These are phyloP conservation scores for Takifugu rubripes DNA, from an alignment of 2,797 vertebrate genomes.

Conservation along the genomic window DNA sequence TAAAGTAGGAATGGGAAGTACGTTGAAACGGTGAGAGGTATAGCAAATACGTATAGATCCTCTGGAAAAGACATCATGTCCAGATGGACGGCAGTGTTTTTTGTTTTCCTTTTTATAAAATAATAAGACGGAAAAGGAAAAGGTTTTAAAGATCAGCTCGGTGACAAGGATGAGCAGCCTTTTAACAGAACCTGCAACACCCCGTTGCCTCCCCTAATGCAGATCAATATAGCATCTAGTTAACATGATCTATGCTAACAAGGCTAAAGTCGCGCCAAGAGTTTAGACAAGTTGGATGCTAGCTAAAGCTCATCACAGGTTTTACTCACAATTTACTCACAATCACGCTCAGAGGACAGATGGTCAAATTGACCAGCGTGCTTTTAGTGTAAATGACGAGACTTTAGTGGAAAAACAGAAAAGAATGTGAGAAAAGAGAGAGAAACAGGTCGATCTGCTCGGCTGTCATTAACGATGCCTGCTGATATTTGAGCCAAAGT, in stretches of 20 bases:
- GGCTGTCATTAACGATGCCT: not conserved
- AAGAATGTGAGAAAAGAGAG: slow-evolving; percentile 14
- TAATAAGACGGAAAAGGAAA: not conserved
- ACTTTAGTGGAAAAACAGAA: slow-evolving; percentile 30
- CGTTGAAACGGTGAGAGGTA: too few relatives aligned
- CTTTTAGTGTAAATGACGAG: slow-evolving; percentile 5
- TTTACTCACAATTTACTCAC: not conserved
- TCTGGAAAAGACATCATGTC: too few relatives aligned
- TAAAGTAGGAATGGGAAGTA: too few relatives aligned
- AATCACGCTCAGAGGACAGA: not conserved
- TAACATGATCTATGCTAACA: too few relatives aligned
- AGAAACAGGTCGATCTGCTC: slow-evolving; percentile 6
- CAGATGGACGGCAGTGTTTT: not conserved
- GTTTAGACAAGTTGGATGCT: too few relatives aligned
- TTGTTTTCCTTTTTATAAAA: not conserved
- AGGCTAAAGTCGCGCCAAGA: too few relatives aligned
- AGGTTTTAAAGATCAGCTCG: not conserved
- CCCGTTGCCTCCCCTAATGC: not conserved
- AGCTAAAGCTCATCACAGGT: not conserved
- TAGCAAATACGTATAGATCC: too few relatives aligned
- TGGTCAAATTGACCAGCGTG: too few relatives aligned
- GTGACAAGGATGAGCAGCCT: not conserved
- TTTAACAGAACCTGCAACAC: not conserved
- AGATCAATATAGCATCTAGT: slow-evolving; percentile 2
- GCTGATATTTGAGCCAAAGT: too few relatives aligned